Base-by-base conservation (phyloP, 2,797 vertebrate species). In the Champsocephalus esox region DNA sequence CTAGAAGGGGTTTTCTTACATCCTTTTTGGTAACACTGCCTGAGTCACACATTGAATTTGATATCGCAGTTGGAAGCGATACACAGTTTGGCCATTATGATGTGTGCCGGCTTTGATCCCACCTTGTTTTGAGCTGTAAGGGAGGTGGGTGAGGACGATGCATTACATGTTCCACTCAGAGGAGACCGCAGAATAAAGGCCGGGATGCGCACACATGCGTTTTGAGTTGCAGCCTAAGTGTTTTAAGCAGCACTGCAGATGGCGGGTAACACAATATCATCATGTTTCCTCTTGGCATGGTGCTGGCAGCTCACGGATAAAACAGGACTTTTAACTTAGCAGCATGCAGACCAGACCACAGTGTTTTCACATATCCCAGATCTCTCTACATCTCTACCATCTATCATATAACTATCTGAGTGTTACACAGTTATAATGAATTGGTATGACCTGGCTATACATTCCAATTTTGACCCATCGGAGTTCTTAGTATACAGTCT, bases 171-270 rank as follows among this genome's bases (percentile, higher is more conserved):
- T 79, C 58, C 34, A 61, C 70, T 82, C 17, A 3, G 67, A 59
- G 56, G 59, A 76, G 12, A 71, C 38, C 2, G 5, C 58, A 62
- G 48, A 75, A 77, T 52, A 75, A 75, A 68, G 61, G 54, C 52
- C 74, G 24, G 14, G 28, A 38, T 49, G 57, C 56, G 59, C 73
- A 81, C 81, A 80, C 77, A 80, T 71, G 65, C 67, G 44, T 82
- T 84, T 90, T 87, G 76, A 87, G 77, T 89, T 89, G 84, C 87
- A 84, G 68, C 78, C 70, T 85, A 84, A 89, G 81, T 87, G 89
- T 90, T 92, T 89, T 88, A 82, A 86, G 84, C 80, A 65, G 70
- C 68, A 79, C 77, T 83, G 89, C 87, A 91, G 90, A 93, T 91
- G 89, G 87, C 75, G 82, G 75, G 77, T 89, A 90, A 90, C 86